These are phyloP conservation scores for Meliscaeva auricollis DNA, from an alignment of 2,888 invertebrate species.

Conservation along the genomic window DNA sequence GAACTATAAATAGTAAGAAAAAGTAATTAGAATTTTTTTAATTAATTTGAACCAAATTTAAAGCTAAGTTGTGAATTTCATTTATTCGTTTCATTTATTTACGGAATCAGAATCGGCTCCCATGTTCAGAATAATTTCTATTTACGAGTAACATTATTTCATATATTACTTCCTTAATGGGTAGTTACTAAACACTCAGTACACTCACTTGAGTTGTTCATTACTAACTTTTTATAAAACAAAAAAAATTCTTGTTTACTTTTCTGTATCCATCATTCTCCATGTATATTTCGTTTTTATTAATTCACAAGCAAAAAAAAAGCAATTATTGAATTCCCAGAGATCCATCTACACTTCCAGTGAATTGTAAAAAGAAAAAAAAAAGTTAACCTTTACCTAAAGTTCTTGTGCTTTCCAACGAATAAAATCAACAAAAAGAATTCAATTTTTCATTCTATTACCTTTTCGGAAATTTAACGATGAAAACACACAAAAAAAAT, in stretches of 20 bases:
- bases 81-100: no score
- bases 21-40: no score
- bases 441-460: conserved; percentile 63
- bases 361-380: conserved; percentile 13
- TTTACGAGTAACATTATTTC: no score
- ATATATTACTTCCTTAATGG: no score
- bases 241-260: background rate
- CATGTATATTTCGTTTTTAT: conserved; percentile 38
- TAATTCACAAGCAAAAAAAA: conserved; percentile 45
- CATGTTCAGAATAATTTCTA: no score
- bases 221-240: no score
- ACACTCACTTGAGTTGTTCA: no score
- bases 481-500: conserved; percentile 1
- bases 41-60: no score
- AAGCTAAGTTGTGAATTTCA: no score
- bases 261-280: background rate
- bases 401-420: conserved; percentile 21
- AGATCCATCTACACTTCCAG: conserved; percentile 7
- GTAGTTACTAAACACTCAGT: no score
- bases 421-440: conserved; percentile 23
- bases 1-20: no score
- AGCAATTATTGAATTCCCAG: conserved; percentile 22
- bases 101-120: no score
- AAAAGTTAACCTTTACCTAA: conserved; percentile 38
- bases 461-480: conserved; percentile 26